Evolutionary conservation across 2,797 vertebrate species (phyloP).

Genomic region (Scleropages formosus): DNA sequence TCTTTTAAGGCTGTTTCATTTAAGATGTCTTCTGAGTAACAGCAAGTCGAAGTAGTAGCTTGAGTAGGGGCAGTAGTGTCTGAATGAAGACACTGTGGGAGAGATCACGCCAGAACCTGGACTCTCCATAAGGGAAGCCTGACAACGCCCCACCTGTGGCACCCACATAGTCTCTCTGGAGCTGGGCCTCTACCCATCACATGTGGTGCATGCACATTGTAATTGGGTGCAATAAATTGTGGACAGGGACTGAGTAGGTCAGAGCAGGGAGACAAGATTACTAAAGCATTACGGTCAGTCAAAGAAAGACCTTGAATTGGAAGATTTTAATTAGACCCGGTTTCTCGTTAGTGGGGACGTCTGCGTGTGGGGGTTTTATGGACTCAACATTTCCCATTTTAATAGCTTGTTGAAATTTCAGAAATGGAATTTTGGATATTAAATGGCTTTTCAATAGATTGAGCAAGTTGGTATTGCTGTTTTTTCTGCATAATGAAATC

Average conservation of each 20-base stretch:
- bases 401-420: conserved; percentile 50
- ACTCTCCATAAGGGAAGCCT: background rate
- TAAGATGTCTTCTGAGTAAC: too few species aligned
- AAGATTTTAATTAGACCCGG: conserved; percentile 60
- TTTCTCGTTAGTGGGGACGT: conserved; percentile 62
- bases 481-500: conserved; percentile 46
- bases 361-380: conserved; percentile 43
- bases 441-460: conserved; percentile 52
- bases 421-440: conserved; percentile 47
- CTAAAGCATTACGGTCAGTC: conserved; percentile 75
- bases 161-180: background rate
- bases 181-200: conserved; percentile 33
- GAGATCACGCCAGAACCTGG: too few species aligned
- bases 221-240: conserved; percentile 76
- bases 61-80: background rate
- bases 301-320: conserved; percentile 69
- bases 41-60: too few species aligned
- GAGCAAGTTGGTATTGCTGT: conserved; percentile 44
- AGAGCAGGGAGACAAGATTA: conserved; percentile 74
- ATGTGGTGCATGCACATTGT: conserved; percentile 44
- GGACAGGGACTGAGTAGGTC: conserved; percentile 74
- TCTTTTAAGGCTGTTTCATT: too few species aligned
- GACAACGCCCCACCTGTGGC: background rate
- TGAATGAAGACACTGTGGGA: background rate
- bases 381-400: conserved; percentile 39